Conservation (phyloP, 2,113 vertebrate genomes). For the Catharus bicknelli region DNA sequence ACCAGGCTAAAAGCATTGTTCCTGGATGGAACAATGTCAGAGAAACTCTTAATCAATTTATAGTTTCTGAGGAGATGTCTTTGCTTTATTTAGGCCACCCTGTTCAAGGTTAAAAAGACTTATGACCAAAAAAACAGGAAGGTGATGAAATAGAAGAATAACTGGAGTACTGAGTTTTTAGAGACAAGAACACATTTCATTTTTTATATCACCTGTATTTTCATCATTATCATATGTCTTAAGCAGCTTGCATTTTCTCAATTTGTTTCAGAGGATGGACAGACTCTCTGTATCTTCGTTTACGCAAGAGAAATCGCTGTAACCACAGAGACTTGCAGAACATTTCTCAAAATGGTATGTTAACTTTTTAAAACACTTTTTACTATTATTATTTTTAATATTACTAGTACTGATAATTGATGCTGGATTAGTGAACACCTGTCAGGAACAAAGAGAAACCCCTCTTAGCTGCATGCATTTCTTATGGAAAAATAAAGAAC, state of each 20-base stretch:
- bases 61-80: background rate
- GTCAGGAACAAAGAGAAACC: background rate
- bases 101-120: background rate
- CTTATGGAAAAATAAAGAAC: background rate
- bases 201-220: background rate
- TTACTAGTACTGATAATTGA: background rate
- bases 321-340: constrained; percentile 82
- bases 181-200: background rate
- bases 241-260: background rate
- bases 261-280: constrained; percentile 74
- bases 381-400: background rate
- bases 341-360: constrained; percentile 77
- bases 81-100: background rate
- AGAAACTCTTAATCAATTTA: background rate
- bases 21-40: background rate
- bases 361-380: background rate
- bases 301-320: constrained; percentile 75
- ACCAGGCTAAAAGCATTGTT: background rate
- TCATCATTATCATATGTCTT: background rate
- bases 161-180: background rate
- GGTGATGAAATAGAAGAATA: background rate
- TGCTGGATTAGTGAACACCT: background rate
- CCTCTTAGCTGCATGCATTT: background rate
- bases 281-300: constrained; percentile 73
- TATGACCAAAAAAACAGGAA: background rate